phyloP scores from a whole-genome alignment of 2,113 vertebrate genomes.

The Sterrhoptilus dennistouni region DNA sequence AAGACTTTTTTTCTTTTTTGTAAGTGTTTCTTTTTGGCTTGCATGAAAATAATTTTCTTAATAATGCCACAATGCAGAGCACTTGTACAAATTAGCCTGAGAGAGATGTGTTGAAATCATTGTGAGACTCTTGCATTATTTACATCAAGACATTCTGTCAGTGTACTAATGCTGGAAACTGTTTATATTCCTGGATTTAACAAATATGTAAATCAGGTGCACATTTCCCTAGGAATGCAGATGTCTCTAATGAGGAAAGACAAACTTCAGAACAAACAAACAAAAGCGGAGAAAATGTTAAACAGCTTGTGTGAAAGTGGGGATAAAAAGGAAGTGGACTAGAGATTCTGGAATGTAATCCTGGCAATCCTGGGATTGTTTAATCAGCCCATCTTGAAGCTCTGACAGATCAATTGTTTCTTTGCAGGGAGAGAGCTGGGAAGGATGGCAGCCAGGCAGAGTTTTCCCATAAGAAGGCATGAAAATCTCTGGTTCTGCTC shows the following conservation, averaged over 20 bases:
- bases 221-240: conserved; percentile 26
- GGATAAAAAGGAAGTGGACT: not conserved
- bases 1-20: not conserved
- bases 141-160: conserved; percentile 6
- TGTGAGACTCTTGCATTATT: conserved; percentile 49
- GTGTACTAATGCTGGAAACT: conserved; percentile 8
- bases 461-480: not conserved
- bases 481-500: not conserved
- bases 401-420: not conserved
- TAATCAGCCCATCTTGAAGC: not conserved
- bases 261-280: conserved; percentile 35
- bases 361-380: not conserved
- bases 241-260: conserved; percentile 10
- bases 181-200: conserved; percentile 32
- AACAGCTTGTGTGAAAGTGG: not conserved
- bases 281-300: not conserved
- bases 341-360: not conserved
- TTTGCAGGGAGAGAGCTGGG: not conserved
- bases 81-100: not conserved
- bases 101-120: conserved; percentile 29
- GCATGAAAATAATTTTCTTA: conserved; percentile 15
- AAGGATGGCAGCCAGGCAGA: not conserved
- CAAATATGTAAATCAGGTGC: conserved; percentile 51
- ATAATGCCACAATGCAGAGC: conserved; percentile 19
- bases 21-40: not conserved